Evolutionary conservation across 2,888 invertebrate genomes (phyloP).

Genomic region (Hemicrepidius hirtus): DNA sequence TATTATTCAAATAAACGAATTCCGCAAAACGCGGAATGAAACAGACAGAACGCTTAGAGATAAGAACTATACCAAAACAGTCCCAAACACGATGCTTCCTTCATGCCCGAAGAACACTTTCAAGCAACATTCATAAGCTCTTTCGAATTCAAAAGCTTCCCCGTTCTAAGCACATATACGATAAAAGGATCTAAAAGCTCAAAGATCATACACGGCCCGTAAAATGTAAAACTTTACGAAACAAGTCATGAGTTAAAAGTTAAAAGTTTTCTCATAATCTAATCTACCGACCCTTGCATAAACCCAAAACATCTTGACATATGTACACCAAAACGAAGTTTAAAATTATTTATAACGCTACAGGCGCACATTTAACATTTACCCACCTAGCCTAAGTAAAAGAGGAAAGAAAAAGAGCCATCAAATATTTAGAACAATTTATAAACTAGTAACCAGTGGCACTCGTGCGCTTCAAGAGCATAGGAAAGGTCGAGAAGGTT

Average conservation of each 20-base stretch:
- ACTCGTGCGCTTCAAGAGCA: too few relatives aligned
- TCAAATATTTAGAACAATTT: too few relatives aligned
- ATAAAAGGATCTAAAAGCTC: slow-evolving; percentile 30
- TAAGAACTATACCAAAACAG: slow-evolving; percentile 36
- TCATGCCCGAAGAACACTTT: slow-evolving; percentile 26
- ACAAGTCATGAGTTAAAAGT: slow-evolving; percentile 2
- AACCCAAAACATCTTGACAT: too few relatives aligned
- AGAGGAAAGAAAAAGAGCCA: too few relatives aligned
- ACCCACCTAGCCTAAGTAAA: too few relatives aligned
- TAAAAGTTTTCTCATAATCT: slow-evolving; percentile 17
- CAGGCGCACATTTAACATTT: too few relatives aligned
- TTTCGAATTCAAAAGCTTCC: slow-evolving; percentile 29
- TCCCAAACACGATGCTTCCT: slow-evolving; percentile 27
- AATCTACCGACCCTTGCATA: not conserved
- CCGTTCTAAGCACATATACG: slow-evolving; percentile 27
- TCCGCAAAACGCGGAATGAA: slow-evolving; percentile 17
- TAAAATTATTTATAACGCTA: too few relatives aligned
- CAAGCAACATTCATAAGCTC: slow-evolving; percentile 23
- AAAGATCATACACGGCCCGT: slow-evolving; percentile 24
- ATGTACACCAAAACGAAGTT: too few relatives aligned
- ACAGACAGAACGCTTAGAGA: not conserved
- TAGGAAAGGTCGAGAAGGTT: too few relatives aligned
- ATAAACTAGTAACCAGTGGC: too few relatives aligned
- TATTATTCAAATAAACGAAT: slow-evolving; percentile 28
- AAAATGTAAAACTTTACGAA: slow-evolving; percentile 18